Conservation (phyloP, 2,888 invertebrate genomes). For the Amiota communis region DNA sequence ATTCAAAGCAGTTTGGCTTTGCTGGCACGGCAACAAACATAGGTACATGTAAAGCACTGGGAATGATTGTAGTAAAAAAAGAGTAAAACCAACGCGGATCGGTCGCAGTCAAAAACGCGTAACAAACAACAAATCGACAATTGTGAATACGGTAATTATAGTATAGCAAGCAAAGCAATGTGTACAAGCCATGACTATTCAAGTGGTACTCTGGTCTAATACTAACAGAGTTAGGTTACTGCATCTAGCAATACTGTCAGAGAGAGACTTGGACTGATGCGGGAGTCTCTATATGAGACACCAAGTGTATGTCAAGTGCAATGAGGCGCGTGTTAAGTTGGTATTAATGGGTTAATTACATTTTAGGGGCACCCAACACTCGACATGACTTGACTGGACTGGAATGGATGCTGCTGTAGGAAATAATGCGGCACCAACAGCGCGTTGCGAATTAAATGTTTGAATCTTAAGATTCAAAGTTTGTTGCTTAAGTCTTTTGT, state of each 20-base stretch:
- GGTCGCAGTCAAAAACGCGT: no score
- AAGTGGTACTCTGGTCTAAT: no score
- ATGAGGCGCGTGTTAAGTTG: slow-evolving; percentile 57
- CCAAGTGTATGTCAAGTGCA: slow-evolving; percentile 61
- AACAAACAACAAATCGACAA: no score
- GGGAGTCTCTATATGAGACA: slow-evolving; percentile 12
- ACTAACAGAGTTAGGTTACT: slow-evolving; percentile 47
- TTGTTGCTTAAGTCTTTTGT: slow-evolving; percentile 24
- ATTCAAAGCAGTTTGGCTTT: no score
- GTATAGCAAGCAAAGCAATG: no score
- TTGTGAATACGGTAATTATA: no score
- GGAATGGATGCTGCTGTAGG: slow-evolving; percentile 11
- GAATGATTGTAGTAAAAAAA: no score
- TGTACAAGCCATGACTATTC: no score
- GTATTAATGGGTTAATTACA: slow-evolving; percentile 63
- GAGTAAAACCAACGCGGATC: no score
- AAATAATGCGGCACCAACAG: neutral
- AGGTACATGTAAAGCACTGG: no score
- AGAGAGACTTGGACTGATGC: neutral
- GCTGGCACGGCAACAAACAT: no score
- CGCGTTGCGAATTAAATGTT: slow-evolving; percentile 45
- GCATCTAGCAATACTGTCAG: slow-evolving; percentile 42
- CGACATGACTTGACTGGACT: neutral
- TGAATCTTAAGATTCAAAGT: slow-evolving; percentile 59
- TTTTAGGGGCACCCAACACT: slow-evolving; percentile 34